Evolutionary conservation across 2,888 invertebrate species (phyloP).

Genomic region (Trichogramma dendrolimi): DNA sequence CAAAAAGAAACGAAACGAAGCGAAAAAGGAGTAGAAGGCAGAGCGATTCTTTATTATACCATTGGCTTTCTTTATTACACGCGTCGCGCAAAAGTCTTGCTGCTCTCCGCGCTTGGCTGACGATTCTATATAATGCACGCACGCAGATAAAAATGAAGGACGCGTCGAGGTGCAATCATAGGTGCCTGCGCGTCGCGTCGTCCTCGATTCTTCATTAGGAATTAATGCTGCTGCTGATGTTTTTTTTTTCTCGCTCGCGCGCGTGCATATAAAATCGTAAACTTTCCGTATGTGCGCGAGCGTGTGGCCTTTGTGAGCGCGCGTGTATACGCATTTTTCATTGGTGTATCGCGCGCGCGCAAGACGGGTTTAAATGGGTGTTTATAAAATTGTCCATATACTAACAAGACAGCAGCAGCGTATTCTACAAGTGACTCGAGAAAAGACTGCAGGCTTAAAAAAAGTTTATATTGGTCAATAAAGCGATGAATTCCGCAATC

Average conservation of each 20-base stretch:
- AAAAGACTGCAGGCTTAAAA: too few species aligned
- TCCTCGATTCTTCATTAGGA: conserved; percentile 21
- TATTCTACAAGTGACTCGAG: too few species aligned
- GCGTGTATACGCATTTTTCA: too few species aligned
- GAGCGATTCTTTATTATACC: conserved; percentile 7
- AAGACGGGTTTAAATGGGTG: too few species aligned
- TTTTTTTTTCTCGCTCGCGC: background rate
- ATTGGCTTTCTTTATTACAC: conserved; percentile 14
- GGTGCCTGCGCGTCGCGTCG: conserved; percentile 7
- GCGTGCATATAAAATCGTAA: background rate
- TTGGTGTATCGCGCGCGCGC: too few species aligned
- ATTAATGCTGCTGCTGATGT: background rate
- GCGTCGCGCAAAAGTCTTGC: background rate
- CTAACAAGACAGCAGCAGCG: too few species aligned
- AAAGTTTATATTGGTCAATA: too few species aligned
- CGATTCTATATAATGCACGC: too few species aligned
- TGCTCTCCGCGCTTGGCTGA: background rate
- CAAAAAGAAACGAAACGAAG: background rate
- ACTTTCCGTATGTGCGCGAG: too few species aligned
- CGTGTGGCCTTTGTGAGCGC: too few species aligned
- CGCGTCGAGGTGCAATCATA: conserved; percentile 17
- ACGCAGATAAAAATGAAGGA: background rate
- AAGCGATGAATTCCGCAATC: too few species aligned
- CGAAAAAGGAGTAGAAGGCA: background rate
- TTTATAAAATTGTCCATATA: too few species aligned